phyloP scores from a whole-genome alignment of 2,888 invertebrate genomes.

The Watsonalla binaria region DNA sequence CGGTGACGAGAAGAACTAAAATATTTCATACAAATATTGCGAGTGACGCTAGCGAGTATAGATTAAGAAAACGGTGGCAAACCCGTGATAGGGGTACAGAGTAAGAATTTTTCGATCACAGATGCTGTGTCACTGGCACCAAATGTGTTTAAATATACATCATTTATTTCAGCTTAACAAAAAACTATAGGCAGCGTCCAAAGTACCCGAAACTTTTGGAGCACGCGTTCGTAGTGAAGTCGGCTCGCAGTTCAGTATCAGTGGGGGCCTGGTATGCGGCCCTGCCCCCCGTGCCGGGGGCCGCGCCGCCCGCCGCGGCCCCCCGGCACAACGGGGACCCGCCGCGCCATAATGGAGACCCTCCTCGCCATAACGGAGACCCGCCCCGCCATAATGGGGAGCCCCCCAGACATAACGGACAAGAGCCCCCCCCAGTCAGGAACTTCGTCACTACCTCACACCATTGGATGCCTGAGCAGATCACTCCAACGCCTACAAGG shows the following conservation, averaged over 20 bases:
- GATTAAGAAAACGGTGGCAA: no score
- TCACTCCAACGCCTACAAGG: slow-evolving; percentile 65
- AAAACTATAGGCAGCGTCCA: slow-evolving; percentile 95
- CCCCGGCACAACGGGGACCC: slow-evolving; percentile 33
- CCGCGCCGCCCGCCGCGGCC: slow-evolving; percentile 10
- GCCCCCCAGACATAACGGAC: slow-evolving; percentile 13
- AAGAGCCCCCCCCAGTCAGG: slow-evolving; percentile 53
- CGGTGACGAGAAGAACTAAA: no score
- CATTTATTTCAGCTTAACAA: slow-evolving; percentile 84
- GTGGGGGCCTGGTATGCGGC: slow-evolving; percentile 91
- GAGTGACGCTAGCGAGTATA: no score
- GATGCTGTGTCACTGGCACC: no score
- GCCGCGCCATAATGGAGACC: slow-evolving; percentile 22
- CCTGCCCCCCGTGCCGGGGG: slow-evolving; percentile 41
- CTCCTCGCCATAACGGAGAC: slow-evolving; percentile 29
- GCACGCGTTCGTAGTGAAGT: slow-evolving; percentile 91
- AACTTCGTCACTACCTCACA: slow-evolving; percentile 60
- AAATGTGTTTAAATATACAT: background rate
- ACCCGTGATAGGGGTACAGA: no score
- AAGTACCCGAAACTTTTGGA: slow-evolving; percentile 95
- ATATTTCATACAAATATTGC: no score
- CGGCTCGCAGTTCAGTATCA: slow-evolving; percentile 83
- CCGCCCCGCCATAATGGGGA: slow-evolving; percentile 29
- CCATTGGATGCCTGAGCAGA: slow-evolving; percentile 63
- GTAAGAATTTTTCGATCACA: no score